Base-by-base conservation (phyloP, 1,140 invertebrate species). In the Bombus fervidus region DNA sequence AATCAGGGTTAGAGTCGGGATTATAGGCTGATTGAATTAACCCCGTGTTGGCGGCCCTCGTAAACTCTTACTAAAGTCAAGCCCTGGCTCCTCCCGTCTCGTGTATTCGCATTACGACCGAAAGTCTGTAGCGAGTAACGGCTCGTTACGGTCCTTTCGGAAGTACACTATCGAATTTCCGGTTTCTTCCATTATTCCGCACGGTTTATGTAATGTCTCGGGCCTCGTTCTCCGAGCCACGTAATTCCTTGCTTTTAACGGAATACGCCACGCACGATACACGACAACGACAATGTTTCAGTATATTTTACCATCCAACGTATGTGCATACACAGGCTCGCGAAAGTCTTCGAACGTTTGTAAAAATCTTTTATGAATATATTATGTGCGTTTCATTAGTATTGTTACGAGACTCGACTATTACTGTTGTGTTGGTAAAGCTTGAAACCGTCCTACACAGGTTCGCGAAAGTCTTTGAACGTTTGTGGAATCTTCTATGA, bases 41-140 rank as follows among this genome's bases (percentile, higher is more conserved):
- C 92, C 93, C 89, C 91, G 91, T 93, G 90, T 93, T 93, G 89
- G 93, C 93, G 92, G 91, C 91, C 93, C 93, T 95, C 94, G 91
- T 95, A 95, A 95, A 95, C 93, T 94, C 93, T 94, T 94, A 92
- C 93, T 93, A 94, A 94, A 95, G 94, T 95, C 93, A 94, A 92
- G 89, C 91, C 91, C 89, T 84, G 85, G 87, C 93, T 95, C 94
- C 94, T 93, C 94, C 94, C 93, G 93, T 94, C 94, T 91, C 93
- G 87, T 94, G 94, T 94, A 91, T 90, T 89, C 88, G 86, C 90
- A 90, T 91, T 92, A 91, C 83, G 85, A 72, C 86, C 85, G 87
- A 89, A 91, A 90, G 86, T 86, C 87, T 86, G 82, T 91, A 85
- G 73, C 81, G 81, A 83, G 82, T 90, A 91, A 88, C 90, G 87